These are phyloP conservation scores for Elephas maximus DNA, from an alignment of 2,113 vertebrate species.

Conservation along the genomic window DNA sequence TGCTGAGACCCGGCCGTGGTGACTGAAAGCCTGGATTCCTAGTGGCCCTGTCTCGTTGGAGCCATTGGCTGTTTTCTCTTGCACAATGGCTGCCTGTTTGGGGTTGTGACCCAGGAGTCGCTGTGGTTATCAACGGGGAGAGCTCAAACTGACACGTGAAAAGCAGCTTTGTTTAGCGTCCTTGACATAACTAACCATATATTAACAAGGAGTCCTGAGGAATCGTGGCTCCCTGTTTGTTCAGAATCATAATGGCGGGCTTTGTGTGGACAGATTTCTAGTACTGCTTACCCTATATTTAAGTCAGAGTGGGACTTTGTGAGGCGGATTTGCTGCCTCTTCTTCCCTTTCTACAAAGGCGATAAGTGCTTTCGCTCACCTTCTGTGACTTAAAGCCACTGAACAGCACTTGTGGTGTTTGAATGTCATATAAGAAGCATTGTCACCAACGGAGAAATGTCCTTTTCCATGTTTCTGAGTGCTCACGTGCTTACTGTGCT, in stretches of 20 bases:
- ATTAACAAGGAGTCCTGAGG: slow-evolving; percentile 77
- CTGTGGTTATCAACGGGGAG: slow-evolving; percentile 66
- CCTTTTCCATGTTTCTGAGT: slow-evolving; percentile 80
- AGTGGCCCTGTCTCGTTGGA: neutral
- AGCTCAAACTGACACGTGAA: slow-evolving; percentile 82
- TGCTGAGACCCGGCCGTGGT: neutral
- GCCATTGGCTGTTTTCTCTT: slow-evolving; percentile 1
- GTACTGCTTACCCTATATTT: slow-evolving; percentile 83
- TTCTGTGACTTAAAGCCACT: slow-evolving; percentile 85
- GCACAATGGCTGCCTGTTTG: slow-evolving; percentile 66
- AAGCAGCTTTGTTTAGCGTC: slow-evolving; percentile 86
- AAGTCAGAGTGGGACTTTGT: slow-evolving; percentile 87
- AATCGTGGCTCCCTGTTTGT: slow-evolving; percentile 79
- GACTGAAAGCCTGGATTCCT: neutral
- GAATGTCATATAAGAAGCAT: slow-evolving; percentile 85
- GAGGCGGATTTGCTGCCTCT: slow-evolving; percentile 82
- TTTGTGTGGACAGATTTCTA: slow-evolving; percentile 83
- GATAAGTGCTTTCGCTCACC: slow-evolving; percentile 86
- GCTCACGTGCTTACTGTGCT: neutral
- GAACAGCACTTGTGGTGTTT: slow-evolving; percentile 85
- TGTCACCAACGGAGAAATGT: slow-evolving; percentile 83
- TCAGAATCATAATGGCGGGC: slow-evolving; percentile 86
- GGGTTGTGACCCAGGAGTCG: slow-evolving; percentile 73
- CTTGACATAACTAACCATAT: slow-evolving; percentile 88
- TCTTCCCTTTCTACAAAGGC: slow-evolving; percentile 78